Evolutionary conservation across 2,797 vertebrate species (phyloP), one percentile per base, ranked within the genome.

Genomic region (Todus mexicanus): DNA sequence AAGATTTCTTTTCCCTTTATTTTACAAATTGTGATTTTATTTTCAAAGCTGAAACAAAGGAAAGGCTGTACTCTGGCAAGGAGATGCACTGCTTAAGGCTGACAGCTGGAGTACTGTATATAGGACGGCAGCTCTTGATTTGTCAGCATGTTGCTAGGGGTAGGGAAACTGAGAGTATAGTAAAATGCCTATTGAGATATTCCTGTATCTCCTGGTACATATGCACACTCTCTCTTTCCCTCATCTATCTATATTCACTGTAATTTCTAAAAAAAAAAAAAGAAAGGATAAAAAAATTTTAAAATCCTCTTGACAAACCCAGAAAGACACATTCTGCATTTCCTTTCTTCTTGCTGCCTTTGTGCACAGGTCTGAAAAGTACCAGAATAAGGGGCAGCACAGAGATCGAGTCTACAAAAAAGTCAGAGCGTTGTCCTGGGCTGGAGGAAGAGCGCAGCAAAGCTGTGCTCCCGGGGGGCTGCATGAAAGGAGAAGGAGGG

Each of bases 81-180:
- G 85, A 92, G 93, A 78, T 42, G 68, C 76, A 26, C 87, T n/a
- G 93, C 91, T 94, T 78, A 89, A 68, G 77, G 89, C 87, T 93
- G 95, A 94, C 96, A 96, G 94, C 94, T 94, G 93, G 92, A 95
- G 93, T 61, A 40, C 87, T 96, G 90, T 89, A 94, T 84, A 78
- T 54, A 74, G 94, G 90, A 78, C 78, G 93, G 93, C 91, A 93
- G 91, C 86, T 89, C 95, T 95, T 93, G 94, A 94, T 94, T 96
- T 95, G 94, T 91, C 92, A 93, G 90, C 92, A 90, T 64, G 94
- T 96, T 95, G 95, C 94, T 88, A 93, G 84, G 93, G 95, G 74
- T 93, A 90, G 81, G 85, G 78, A 94, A 92, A 78, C 15, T 4
- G 77, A 60, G 89, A 95, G 60, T 29, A 85, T 40, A 76, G 94